phyloP scores from a whole-genome alignment of 2,797 vertebrate genomes.

The Tolypeutes matacus region DNA sequence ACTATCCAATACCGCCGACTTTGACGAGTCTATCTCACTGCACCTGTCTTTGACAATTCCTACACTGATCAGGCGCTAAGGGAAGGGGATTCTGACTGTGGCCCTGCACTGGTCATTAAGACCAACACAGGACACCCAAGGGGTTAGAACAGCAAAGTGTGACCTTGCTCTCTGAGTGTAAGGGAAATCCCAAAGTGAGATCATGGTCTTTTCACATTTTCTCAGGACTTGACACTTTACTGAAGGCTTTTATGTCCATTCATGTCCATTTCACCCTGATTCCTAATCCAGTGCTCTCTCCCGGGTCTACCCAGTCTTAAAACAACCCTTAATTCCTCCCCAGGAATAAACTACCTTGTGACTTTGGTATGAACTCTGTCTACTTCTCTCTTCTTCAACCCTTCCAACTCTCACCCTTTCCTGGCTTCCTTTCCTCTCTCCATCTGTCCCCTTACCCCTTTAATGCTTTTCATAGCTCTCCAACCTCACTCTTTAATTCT shows the following conservation, averaged over 20 bases:
- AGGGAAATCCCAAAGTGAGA: background rate
- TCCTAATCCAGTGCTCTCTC: background rate
- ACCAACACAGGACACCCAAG: background rate
- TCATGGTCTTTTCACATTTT: background rate
- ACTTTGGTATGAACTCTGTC: background rate
- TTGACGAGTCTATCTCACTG: conserved; percentile 47
- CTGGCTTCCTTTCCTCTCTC: background rate
- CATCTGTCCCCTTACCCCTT: background rate
- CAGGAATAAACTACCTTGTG: background rate
- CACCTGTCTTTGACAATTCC: background rate
- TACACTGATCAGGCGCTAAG: background rate
- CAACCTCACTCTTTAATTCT: background rate
- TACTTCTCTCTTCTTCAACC: background rate
- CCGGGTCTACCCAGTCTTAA: background rate
- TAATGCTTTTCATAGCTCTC: background rate
- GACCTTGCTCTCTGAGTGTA: background rate
- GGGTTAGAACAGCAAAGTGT: background rate
- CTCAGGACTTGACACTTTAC: conserved; percentile 37
- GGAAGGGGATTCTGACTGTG: background rate
- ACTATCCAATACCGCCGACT: background rate
- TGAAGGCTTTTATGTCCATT: background rate
- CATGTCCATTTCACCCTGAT: background rate
- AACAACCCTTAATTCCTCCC: background rate
- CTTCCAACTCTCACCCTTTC: background rate
- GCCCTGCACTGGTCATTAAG: background rate